Conservation (phyloP, 2,888 invertebrate species). For the Sarcophaga subvicina region DNA sequence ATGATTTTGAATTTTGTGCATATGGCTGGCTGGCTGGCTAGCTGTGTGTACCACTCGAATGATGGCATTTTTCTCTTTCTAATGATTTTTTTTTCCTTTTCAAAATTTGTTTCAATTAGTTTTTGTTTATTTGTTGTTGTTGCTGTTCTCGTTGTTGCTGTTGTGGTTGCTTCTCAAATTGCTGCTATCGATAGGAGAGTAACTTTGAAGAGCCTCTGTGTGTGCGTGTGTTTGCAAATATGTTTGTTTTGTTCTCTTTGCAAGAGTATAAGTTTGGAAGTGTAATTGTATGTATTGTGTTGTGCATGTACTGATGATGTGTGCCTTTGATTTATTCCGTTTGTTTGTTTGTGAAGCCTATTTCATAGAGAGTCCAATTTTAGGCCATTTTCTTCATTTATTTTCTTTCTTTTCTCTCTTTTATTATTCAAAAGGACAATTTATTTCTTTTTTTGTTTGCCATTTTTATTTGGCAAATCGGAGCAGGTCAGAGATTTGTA, state of each 20-base stretch:
- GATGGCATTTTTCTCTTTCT: not conserved
- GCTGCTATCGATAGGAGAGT: too few species aligned
- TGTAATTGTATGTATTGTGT: not conserved
- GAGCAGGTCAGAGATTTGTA: slow-evolving; percentile 27
- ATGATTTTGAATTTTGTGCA: slow-evolving; percentile 38
- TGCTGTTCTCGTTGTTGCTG: too few species aligned
- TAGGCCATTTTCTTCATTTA: too few species aligned
- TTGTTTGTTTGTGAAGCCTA: not conserved
- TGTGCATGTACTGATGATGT: not conserved
- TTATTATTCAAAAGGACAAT: slow-evolving; percentile 9
- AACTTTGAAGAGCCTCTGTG: too few species aligned
- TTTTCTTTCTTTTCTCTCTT: too few species aligned
- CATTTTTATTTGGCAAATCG: not conserved
- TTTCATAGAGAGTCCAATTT: not conserved
- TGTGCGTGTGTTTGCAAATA: too few species aligned
- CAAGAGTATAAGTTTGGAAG: too few species aligned
- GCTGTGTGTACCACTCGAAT: not conserved
- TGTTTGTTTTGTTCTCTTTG: too few species aligned
- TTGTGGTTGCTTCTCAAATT: not conserved
- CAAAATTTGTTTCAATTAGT: slow-evolving; percentile 58
- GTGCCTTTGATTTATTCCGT: not conserved
- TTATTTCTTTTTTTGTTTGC: slow-evolving; percentile 24
- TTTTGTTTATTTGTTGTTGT: not conserved
- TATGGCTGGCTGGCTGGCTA: not conserved
- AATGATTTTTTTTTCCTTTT: slow-evolving; percentile 57